These are phyloP conservation scores for Malurus leucopterus DNA, from an alignment of 2,797 vertebrate species.

Conservation along the genomic window DNA sequence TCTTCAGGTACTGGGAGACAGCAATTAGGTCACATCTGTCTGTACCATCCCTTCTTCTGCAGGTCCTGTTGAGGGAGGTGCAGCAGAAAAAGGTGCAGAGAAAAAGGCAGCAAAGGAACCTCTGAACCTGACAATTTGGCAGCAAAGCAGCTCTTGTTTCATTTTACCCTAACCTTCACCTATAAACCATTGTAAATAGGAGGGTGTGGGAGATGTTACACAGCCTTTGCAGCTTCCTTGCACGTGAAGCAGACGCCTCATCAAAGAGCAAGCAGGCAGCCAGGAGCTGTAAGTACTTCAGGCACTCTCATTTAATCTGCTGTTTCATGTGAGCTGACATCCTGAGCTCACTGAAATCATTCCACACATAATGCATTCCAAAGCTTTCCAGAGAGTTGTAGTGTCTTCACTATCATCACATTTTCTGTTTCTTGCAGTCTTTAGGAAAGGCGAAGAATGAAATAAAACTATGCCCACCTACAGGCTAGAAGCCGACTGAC, in stretches of 20 bases:
- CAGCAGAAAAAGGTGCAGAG: not conserved
- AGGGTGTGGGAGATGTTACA: not conserved
- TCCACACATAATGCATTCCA: not conserved
- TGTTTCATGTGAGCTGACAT: not conserved
- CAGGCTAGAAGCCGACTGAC: not conserved
- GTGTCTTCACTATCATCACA: not conserved
- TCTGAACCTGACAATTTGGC: not conserved
- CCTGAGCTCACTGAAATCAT: not conserved
- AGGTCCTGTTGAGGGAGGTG: not conserved
- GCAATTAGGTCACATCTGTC: not conserved
- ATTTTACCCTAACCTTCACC: not conserved
- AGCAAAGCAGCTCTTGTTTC: not conserved
- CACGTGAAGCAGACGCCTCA: not conserved
- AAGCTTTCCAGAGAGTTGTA: not conserved
- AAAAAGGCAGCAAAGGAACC: not conserved
- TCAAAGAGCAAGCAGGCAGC: not conserved
- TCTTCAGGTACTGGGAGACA: not conserved
- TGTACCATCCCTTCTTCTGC: not conserved
- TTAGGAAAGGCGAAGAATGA: not conserved
- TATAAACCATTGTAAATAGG: not conserved
- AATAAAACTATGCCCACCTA: not conserved
- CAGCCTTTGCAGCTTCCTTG: not conserved
- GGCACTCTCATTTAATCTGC: slow-evolving; percentile 12
- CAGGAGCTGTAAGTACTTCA: not conserved
- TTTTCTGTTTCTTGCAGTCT: slow-evolving; percentile 14